Base-by-base conservation (phyloP, 2,113 vertebrate species). In the Puma concolor region DNA sequence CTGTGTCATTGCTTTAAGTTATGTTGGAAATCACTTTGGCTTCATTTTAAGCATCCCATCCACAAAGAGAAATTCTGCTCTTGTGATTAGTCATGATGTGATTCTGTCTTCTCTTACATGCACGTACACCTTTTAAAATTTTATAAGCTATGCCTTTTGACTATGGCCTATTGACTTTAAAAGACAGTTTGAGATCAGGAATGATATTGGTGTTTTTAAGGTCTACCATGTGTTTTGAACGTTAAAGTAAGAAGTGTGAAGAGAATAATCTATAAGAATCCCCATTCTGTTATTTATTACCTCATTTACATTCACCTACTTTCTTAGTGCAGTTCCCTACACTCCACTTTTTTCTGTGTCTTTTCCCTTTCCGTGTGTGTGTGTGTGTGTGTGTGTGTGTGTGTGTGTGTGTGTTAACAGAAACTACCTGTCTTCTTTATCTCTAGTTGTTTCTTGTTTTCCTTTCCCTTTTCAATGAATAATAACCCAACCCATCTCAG, bases 11-110 rank as follows among this genome's bases (percentile, higher is more conserved):
- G 64, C 76, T 93, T 91, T 63, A 92, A 77, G 21, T 57, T 92
- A 29, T 83, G 17, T 90, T 88, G 95, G n/a, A 85, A 93, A 80
- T 91, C 84, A 76, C 69, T 97, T 82, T 93, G 38, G 23, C 54
- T 91, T 87, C 38, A 54, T 93, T 93, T 87, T 87, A 74, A 96
- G 76, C 21, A 79, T 66, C 21, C 90, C 54, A 27, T 50, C 48
- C 48, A 74, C n/a, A 89, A 77, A 60, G 25, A 13, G 71, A 95
- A 95, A 86, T 77, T 63, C 31, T 84, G 50, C 60, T 92, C 7
- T 71, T 89, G n/a, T 88, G 31, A 77, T 91, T 88, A 83, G 33
- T 69, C 50, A 74, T 84, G 64, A 69, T 71, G 21, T 86, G 25
- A 33, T 33, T 95, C 41, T 89, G 4, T 38, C 33, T 54, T 93